phyloP scores from a whole-genome alignment of 2,888 invertebrate genomes.

The Protophormia terraenovae region DNA sequence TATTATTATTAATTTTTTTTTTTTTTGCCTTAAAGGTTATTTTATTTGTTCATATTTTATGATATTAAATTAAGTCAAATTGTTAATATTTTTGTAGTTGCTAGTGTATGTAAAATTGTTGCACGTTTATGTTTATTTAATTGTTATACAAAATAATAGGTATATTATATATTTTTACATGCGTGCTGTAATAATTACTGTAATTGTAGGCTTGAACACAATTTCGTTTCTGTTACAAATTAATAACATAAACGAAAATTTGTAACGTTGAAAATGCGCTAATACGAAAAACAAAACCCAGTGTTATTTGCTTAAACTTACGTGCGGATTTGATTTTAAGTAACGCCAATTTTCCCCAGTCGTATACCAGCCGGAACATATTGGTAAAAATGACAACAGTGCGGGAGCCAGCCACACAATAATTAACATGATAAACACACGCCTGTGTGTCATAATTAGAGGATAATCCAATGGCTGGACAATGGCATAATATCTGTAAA shows the following conservation, averaged over 20 bases:
- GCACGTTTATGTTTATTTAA: background rate
- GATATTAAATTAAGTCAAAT: too few relatives aligned
- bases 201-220: background rate
- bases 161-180: background rate
- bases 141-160: background rate
- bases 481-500: slow-evolving; percentile 90
- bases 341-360: slow-evolving; percentile 90
- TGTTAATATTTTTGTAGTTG: too few relatives aligned
- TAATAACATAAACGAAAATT: background rate
- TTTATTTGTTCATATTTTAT: too few relatives aligned
- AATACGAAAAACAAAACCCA: background rate
- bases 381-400: slow-evolving; percentile 95
- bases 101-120: background rate
- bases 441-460: slow-evolving; percentile 92
- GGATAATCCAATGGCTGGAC: slow-evolving; percentile 96
- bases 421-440: slow-evolving; percentile 90
- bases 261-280: background rate
- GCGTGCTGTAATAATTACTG: background rate
- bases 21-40: too few relatives aligned
- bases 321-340: slow-evolving; percentile 86
- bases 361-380: slow-evolving; percentile 97
- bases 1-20: too few relatives aligned
- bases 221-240: background rate
- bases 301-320: slow-evolving; percentile 76
- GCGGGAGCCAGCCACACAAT: slow-evolving; percentile 96